Base-by-base conservation (phyloP, 2,113 vertebrate species). In the Pipa parva region DNA sequence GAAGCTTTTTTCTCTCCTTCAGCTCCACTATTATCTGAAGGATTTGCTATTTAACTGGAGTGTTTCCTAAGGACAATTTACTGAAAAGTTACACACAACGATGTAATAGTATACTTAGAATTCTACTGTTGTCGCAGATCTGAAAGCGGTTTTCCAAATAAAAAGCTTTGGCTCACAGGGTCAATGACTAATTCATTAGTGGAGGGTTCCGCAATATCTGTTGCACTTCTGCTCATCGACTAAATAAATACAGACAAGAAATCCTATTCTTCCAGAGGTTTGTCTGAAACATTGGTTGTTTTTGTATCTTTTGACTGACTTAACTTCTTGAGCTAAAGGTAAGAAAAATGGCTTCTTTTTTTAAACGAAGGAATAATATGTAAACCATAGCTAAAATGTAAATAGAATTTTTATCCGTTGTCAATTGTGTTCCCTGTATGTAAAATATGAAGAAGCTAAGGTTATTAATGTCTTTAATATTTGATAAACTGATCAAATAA, bases 161-260 rank as follows among this genome's bases (percentile, higher is more conserved):
- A 15, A 52, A 26, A 51, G 36, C 50, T 61, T 49, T 70, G 25
- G 48, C 57, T 39, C 22, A 36, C 58, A 70, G 49, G 66, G 66
- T 61, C 57, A 61, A 17, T 31, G 58, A 58, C 58, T 61, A 60
- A 70, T 56, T 56, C 65, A 68, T 70, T 70, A 51, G 13, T 29
- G 29, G 48, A 39, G 26, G n/a, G 22, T 39, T 54, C 31, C 33
- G 48, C 24, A 25, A 49, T 70, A 70, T 70, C 46, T 45, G 56
- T 70, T 70, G 66, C 66, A 60, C 57, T 61, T 60, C 66, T 70
- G n/a, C 25, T 39, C 49, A 21, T 61, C 48, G 22, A 48, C 66
- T 61, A 70, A 70, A 58, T 61, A 61, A 70, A 70, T 59, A 61
- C 46, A 69, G 65, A 59, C 66, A 54, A 28, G 17, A 56, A 70